A percentile compares a stretch with the other conserved stretches of the same genome.
These are phyloP conservation scores for Mareca penelope DNA, from an alignment of 2,797 vertebrate species.

Conservation along the genomic window DNA sequence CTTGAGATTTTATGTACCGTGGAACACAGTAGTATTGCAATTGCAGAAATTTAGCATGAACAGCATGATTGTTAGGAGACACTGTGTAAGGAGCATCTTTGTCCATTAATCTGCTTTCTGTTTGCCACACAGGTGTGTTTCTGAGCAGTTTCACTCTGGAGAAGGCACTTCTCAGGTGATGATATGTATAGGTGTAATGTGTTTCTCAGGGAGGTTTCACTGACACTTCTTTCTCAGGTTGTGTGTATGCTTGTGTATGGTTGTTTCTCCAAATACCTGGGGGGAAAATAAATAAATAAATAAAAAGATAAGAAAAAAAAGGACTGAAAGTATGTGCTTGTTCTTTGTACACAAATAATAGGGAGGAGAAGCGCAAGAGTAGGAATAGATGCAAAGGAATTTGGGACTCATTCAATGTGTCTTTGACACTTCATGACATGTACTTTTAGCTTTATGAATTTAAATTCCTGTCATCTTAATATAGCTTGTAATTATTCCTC, in stretches of 20 bases:
- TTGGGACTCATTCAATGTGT: neutral
- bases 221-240: neutral
- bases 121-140: neutral
- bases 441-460: neutral
- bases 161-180: neutral
- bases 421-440: neutral
- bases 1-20: neutral
- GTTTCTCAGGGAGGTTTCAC: neutral
- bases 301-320: neutral
- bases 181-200: neutral
- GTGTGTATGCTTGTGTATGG: neutral
- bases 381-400: neutral
- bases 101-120: neutral
- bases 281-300: no score
- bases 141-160: neutral
- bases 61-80: neutral
- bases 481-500: constrained; percentile 59
- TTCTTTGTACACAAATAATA: neutral
- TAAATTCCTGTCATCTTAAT: constrained; percentile 52
- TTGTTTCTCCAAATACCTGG: neutral
- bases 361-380: neutral
- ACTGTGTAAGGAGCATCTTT: neutral
- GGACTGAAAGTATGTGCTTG: neutral
- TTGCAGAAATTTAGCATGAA: neutral
- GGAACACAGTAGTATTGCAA: neutral